A percentile compares a stretch with the other conserved stretches of the same genome.
Conservation (phyloP, 2,888 invertebrate genomes). For the Protonemura montana region DNA sequence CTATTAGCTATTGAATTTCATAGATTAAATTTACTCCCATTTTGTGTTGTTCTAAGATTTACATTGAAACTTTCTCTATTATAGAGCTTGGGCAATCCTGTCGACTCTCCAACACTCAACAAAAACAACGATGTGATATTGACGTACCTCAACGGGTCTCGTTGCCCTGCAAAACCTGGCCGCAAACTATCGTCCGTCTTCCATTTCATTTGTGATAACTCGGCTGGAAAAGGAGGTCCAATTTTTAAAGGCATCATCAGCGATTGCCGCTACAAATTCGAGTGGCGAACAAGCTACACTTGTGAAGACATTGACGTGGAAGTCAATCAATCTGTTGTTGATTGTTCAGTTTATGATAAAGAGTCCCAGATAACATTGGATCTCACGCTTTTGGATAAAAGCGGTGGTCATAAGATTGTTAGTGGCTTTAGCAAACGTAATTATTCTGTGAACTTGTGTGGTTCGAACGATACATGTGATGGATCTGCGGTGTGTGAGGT, state of each 20-base stretch:
- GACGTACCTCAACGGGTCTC: conserved; percentile 30
- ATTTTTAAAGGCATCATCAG: conserved; percentile 20
- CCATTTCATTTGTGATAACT: conserved; percentile 27
- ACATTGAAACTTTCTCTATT: conserved; percentile 25
- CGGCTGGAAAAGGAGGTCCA: conserved; percentile 35
- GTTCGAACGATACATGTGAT: conserved; percentile 24
- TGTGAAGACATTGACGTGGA: conserved; percentile 33
- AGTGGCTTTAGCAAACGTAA: background rate
- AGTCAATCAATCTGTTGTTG: background rate
- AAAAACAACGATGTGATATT: conserved; percentile 19
- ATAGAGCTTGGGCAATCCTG: conserved; percentile 41
- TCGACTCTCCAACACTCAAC: conserved; percentile 16
- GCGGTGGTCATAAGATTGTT: conserved; percentile 13
- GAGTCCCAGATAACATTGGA: background rate
- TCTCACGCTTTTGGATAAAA: conserved; percentile 1
- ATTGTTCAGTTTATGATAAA: conserved; percentile 22
- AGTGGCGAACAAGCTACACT: conserved; percentile 41
- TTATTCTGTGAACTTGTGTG: conserved; percentile 33
- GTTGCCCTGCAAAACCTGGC: conserved; percentile 1
- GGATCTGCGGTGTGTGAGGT: conserved; percentile 24
- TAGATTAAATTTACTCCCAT: too few species aligned
- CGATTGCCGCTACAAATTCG: conserved; percentile 43
- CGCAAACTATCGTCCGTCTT: conserved; percentile 22
- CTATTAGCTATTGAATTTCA: background rate
- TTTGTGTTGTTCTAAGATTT: background rate